Conservation (phyloP, 2,888 invertebrate genomes). For the Trilocha varians region DNA sequence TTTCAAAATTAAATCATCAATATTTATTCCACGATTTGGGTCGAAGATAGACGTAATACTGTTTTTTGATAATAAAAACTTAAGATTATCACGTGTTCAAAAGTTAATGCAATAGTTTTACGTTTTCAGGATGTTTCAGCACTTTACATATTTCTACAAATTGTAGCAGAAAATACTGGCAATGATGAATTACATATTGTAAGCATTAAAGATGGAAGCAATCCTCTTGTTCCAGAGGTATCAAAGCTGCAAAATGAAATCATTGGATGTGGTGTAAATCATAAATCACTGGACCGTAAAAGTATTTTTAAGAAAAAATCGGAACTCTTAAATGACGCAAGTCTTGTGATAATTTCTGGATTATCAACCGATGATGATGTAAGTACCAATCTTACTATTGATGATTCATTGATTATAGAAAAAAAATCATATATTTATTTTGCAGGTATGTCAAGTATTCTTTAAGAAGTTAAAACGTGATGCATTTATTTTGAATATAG, state of each 20-base stretch:
- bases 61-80: neutral
- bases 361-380: neutral
- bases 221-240: neutral
- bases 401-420: neutral
- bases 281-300: neutral
- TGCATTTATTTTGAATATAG: constrained; percentile 16
- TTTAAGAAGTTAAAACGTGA: constrained; percentile 11
- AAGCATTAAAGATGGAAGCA: constrained; percentile 10
- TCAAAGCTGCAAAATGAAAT: neutral
- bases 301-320: neutral
- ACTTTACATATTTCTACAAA: constrained; percentile 19
- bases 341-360: neutral
- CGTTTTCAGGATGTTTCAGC: constrained; percentile 2
- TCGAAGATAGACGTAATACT: constrained; percentile 22
- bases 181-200: constrained; percentile 16
- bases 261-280: neutral
- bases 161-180: constrained; percentile 23
- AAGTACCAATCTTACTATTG: neutral
- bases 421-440: neutral
- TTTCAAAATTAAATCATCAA: constrained; percentile 19
- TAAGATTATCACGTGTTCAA: neutral
- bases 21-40: constrained; percentile 26
- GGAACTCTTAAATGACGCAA: neutral
- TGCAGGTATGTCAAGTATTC: constrained; percentile 14
- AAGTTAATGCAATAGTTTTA: too few relatives aligned